Percentiles rank a stretch among this genome's conserved stretches.
Conservation (phyloP, 2,797 vertebrate species). For the Spondyliosoma cantharus region DNA sequence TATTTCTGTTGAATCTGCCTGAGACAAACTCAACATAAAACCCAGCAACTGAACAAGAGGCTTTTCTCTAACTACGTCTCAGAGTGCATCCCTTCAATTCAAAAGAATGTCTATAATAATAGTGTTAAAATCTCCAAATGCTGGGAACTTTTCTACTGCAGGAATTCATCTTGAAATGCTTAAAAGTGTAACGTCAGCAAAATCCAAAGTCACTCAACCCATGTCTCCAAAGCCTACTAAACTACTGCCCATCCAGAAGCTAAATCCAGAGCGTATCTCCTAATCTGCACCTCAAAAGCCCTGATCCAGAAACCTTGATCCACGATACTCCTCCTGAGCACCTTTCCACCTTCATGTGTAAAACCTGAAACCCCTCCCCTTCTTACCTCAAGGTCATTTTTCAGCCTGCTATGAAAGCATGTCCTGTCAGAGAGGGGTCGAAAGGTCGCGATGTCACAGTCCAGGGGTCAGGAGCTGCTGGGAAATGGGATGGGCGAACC, state of each 20-base stretch:
- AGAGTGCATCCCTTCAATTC: not conserved
- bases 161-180: constrained; percentile 18
- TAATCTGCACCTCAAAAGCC: constrained; percentile 11
- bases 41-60: not conserved
- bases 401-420: constrained; percentile 49
- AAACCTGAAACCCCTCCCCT: constrained; percentile 9
- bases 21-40: not conserved
- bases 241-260: not conserved
- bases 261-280: not conserved
- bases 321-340: constrained; percentile 11
- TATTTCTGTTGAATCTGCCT: not conserved
- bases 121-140: not conserved
- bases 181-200: constrained; percentile 5
- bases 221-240: not conserved
- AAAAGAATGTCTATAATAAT: constrained; percentile 3
- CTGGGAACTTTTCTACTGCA: constrained; percentile 10
- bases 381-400: constrained; percentile 32
- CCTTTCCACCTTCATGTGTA: constrained; percentile 25
- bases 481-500: constrained; percentile 51
- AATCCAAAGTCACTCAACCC: not conserved
- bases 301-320: not conserved
- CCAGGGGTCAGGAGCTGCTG: constrained; percentile 63
- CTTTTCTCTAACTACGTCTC: not conserved
- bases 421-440: constrained; percentile 51
- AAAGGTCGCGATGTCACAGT: constrained; percentile 45